A percentile compares a stretch with the other conserved stretches of the same genome.
phyloP scores from a whole-genome alignment of 2,113 vertebrate genomes.

The Heterotis niloticus region DNA sequence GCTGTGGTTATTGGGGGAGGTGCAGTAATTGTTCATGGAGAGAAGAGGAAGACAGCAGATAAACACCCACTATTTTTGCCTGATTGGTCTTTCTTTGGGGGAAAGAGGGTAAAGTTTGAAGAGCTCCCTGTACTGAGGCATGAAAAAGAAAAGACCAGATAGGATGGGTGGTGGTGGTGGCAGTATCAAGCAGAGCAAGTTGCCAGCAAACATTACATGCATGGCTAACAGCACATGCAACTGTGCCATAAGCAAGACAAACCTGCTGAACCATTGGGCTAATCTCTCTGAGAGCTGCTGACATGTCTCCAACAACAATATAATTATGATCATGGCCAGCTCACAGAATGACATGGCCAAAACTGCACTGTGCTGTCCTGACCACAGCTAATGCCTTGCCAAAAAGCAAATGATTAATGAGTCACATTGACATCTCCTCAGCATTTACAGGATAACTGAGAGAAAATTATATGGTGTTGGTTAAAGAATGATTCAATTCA shows the following conservation, averaged over 20 bases:
- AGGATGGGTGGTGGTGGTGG: constrained; percentile 9
- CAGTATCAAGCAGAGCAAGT: no score
- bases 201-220: no score
- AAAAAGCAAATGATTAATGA: constrained; percentile 38
- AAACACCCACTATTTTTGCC: constrained; percentile 28
- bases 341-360: not conserved
- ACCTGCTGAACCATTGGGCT: not conserved
- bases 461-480: constrained; percentile 26
- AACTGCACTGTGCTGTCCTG: not conserved
- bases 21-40: constrained; percentile 21
- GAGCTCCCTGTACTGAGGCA: constrained; percentile 11
- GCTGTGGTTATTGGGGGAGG: constrained; percentile 26
- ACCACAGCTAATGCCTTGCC: constrained; percentile 11
- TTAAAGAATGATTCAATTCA: constrained; percentile 7
- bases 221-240: not conserved
- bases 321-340: no score
- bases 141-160: constrained; percentile 28
- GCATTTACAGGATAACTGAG: constrained; percentile 24
- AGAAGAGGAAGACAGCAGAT: constrained; percentile 28
- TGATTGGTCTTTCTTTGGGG: constrained; percentile 14
- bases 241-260: not conserved
- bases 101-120: not conserved
- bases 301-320: no score
- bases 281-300: not conserved
- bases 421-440: constrained; percentile 28